Conservation (phyloP, 2,113 vertebrate genomes). For the Sylvia atricapilla region DNA sequence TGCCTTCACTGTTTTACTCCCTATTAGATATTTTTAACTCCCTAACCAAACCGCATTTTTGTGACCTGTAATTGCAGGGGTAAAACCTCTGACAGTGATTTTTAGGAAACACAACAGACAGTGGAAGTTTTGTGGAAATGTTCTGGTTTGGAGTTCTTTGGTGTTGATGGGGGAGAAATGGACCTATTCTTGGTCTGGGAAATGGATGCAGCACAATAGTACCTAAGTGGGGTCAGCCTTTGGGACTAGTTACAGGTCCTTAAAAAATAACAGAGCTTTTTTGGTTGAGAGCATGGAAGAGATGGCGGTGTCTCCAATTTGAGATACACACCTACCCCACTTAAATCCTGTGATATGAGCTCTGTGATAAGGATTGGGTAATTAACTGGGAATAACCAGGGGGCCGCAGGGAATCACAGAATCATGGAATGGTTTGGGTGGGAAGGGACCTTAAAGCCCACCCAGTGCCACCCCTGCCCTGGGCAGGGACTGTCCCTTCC, state of each 20-base stretch:
- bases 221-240: neutral
- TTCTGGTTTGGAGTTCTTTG: neutral
- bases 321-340: no score
- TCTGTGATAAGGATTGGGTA: neutral
- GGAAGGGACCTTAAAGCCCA: neutral
- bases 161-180: neutral
- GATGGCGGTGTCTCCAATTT: neutral
- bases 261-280: neutral
- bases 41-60: neutral
- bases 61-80: neutral
- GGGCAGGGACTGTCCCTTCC: no score
- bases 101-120: neutral
- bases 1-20: neutral
- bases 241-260: neutral
- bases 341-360: neutral
- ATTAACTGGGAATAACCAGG: neutral
- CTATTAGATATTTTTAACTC: neutral
- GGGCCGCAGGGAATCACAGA: neutral
- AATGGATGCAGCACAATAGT: rapidly evolving
- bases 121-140: neutral
- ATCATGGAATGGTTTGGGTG: neutral
- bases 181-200: neutral
- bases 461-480: rapidly evolving
- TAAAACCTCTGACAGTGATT: neutral
- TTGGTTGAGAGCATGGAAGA: neutral